Conservation (phyloP, 2,113 vertebrate species). For the Petaurus breviceps region DNA sequence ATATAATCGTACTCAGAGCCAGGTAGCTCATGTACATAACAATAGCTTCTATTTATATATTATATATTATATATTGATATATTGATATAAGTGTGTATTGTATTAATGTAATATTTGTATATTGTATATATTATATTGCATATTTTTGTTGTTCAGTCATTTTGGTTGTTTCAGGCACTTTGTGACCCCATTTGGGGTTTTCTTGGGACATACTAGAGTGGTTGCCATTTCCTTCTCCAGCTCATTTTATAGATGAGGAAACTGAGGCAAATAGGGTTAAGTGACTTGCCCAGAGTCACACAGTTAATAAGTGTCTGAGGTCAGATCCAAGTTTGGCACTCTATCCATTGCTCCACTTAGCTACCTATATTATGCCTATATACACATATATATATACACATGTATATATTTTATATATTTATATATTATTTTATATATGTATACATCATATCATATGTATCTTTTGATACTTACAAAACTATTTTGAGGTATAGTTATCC, state of each 20-base stretch:
- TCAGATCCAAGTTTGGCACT: no score
- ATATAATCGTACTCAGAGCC: not conserved
- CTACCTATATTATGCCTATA: no score
- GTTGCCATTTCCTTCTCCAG: no score
- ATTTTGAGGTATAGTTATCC: not conserved
- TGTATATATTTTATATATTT: not conserved
- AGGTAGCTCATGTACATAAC: not conserved
- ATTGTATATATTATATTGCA: not conserved
- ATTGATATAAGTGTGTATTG: not conserved
- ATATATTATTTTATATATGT: not conserved
- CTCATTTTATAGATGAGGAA: no score
- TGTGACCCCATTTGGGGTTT: no score
- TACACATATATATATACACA: no score
- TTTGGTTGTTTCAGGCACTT: no score
- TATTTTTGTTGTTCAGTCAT: not conserved
- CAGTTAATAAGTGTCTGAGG: no score
- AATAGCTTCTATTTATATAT: not conserved
- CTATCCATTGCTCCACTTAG: no score
- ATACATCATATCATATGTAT: not conserved
- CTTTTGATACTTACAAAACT: not conserved
- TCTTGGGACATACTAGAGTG: no score
- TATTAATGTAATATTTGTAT: not conserved
- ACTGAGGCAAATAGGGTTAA: no score
- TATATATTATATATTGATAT: not conserved
- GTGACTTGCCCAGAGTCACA: no score